Percentiles rank a stretch among this genome's conserved stretches.
These are phyloP conservation scores for Eumacrocentrus americanus DNA, from an alignment of 2,888 invertebrate genomes.

Conservation along the genomic window DNA sequence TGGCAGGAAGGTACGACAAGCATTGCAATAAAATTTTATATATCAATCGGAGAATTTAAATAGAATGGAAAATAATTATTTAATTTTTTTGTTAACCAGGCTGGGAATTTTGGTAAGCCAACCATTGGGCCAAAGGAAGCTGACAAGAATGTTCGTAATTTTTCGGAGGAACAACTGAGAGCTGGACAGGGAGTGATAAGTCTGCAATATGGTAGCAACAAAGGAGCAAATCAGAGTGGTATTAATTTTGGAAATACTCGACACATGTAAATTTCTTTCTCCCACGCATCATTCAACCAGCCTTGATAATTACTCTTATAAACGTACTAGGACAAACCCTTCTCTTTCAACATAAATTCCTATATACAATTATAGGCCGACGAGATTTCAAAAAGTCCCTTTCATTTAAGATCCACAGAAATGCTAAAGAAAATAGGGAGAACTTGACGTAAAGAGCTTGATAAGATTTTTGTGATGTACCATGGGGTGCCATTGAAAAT, in stretches of 20 bases:
- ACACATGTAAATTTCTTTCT: slow-evolving; percentile 79
- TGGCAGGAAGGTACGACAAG: slow-evolving; percentile 81
- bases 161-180: slow-evolving; percentile 91
- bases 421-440: too few species aligned
- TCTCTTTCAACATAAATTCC: too few species aligned
- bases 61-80: slow-evolving; percentile 11
- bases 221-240: slow-evolving; percentile 95
- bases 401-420: too few species aligned
- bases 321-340: too few species aligned
- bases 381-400: too few species aligned
- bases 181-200: slow-evolving; percentile 94
- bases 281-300: background rate
- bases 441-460: too few species aligned
- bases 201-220: slow-evolving; percentile 96
- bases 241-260: slow-evolving; percentile 97
- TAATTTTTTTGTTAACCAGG: slow-evolving; percentile 64
- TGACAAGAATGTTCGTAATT: slow-evolving; percentile 91
- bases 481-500: too few species aligned
- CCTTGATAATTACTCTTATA: too few species aligned
- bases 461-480: too few species aligned
- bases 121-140: slow-evolving; percentile 96
- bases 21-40: background rate
- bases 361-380: too few species aligned
- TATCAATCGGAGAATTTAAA: background rate
- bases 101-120: slow-evolving; percentile 81